Evolutionary conservation across 2,113 vertebrate genomes (phyloP).

Genomic region (Clarias magur): DNA sequence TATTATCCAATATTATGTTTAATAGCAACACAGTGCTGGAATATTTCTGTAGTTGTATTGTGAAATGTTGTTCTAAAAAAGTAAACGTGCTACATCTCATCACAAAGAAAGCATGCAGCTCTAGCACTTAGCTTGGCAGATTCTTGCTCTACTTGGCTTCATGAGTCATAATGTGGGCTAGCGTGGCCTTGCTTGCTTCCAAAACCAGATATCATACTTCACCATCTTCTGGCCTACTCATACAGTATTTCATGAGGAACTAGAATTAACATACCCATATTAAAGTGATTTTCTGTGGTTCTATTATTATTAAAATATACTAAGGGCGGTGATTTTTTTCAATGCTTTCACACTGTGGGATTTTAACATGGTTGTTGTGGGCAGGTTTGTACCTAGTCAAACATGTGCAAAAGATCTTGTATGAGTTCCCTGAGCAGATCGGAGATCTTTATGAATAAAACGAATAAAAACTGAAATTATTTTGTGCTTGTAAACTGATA

Average conservation of each 20-base stretch:
- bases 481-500: not conserved
- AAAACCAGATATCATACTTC: not conserved
- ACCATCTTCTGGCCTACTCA: not conserved
- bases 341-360: not conserved
- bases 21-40: not conserved
- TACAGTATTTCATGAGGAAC: not conserved
- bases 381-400: not conserved
- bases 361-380: not conserved
- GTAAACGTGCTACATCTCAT: not conserved
- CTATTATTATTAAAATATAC: too few relatives aligned
- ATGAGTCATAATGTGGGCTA: not conserved
- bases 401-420: not conserved
- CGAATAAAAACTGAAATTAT: not conserved
- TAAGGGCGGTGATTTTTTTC: not conserved
- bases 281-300: too few relatives aligned
- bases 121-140: not conserved
- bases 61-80: not conserved
- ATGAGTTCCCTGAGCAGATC: not conserved
- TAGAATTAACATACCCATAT: not conserved
- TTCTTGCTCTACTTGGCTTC: not conserved
- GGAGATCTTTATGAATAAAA: not conserved
- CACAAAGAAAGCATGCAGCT: not conserved
- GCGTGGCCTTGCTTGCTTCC: not conserved
- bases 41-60: not conserved
- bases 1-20: not conserved